These are phyloP conservation scores for Palloptera scutellata DNA, from an alignment of 2,888 invertebrate species.

Conservation along the genomic window DNA sequence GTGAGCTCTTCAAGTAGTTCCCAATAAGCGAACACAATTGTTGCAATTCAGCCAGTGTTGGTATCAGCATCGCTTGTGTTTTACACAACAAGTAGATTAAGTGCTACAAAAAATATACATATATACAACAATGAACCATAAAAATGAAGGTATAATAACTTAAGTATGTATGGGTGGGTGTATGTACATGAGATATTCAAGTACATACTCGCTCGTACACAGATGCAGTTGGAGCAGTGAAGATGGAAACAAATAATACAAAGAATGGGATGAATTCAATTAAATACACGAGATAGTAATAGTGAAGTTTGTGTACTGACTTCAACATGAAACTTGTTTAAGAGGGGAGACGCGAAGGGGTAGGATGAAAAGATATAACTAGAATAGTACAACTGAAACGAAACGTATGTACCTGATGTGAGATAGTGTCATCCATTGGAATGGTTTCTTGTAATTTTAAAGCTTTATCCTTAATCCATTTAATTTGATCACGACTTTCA, in stretches of 20 bases:
- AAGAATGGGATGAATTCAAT: neutral
- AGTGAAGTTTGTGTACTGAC: no score
- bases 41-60: slow-evolving; percentile 60
- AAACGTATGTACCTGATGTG: slow-evolving; percentile 67
- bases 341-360: no score
- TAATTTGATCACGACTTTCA: slow-evolving; percentile 77
- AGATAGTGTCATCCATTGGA: slow-evolving; percentile 78
- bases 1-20: slow-evolving; percentile 63
- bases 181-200: no score
- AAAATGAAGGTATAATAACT: neutral
- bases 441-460: slow-evolving; percentile 73
- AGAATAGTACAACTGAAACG: no score
- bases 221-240: neutral
- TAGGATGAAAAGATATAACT: no score
- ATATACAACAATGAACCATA: neutral
- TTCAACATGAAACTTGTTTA: no score
- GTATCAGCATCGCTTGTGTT: slow-evolving; percentile 63
- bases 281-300: neutral
- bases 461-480: slow-evolving; percentile 79
- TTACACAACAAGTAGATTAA: slow-evolving; percentile 64
- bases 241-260: neutral
- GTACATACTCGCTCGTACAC: no score
- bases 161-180: neutral
- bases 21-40: slow-evolving; percentile 60
- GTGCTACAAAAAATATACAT: slow-evolving; percentile 48